A percentile compares a stretch with the other conserved stretches of the same genome.
Conservation (phyloP, 2,113 vertebrate genomes). For the Tragelaphus scriptus region DNA sequence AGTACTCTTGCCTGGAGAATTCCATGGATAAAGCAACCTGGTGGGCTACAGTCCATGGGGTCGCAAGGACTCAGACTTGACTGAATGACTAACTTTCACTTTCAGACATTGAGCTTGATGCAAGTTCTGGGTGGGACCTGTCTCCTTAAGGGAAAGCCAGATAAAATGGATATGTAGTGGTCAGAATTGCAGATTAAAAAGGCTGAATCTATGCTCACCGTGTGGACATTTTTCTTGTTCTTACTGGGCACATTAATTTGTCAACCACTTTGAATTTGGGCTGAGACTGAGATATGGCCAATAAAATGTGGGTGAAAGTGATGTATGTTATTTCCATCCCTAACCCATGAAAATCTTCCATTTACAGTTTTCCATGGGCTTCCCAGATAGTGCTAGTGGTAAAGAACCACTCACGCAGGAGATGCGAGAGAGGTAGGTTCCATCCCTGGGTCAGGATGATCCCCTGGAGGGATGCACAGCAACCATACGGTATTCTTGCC, state of each 20-base stretch:
- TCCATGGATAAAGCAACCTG: not conserved
- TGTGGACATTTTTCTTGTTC: not conserved
- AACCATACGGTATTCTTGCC: not conserved
- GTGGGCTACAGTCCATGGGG: not conserved
- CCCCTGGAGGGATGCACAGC: fast-evolving
- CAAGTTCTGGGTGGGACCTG: not conserved
- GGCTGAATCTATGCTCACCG: not conserved
- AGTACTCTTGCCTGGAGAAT: not conserved
- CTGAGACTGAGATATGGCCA: not conserved
- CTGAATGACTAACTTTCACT: not conserved
- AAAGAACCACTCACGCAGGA: not conserved
- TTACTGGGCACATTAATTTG: not conserved
- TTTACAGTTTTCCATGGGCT: not conserved
- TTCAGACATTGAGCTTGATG: not conserved
- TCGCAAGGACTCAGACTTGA: not conserved
- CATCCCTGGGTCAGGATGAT: not conserved
- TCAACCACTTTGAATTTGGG: not conserved
- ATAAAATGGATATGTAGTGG: not conserved
- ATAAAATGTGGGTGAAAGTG: not conserved
- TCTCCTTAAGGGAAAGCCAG: not conserved
- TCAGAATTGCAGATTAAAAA: not conserved
- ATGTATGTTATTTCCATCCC: not conserved
- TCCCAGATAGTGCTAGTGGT: not conserved
- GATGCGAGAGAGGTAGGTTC: not conserved
- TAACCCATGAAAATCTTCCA: not conserved